Evolutionary conservation across 1,140 invertebrate species (phyloP).

Genomic region (Formica selysi): DNA sequence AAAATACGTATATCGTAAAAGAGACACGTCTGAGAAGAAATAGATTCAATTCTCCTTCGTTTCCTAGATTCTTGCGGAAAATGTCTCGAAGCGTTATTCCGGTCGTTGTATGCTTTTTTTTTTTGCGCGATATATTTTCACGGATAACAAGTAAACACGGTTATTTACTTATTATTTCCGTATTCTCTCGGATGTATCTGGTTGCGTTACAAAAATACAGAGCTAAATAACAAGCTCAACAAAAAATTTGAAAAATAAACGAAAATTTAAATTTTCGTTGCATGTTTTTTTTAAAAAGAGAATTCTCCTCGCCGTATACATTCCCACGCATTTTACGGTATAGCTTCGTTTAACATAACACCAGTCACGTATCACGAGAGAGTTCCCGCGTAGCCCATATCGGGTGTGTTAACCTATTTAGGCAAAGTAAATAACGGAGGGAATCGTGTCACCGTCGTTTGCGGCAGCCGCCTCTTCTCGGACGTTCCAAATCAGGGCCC

Average conservation of each 20-base stretch:
- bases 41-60: too few relatives aligned
- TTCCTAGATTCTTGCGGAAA: too few relatives aligned
- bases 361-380: background rate
- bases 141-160: background rate
- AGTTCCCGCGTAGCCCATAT: background rate
- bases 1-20: background rate
- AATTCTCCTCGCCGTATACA: too few relatives aligned
- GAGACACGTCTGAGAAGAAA: too few relatives aligned
- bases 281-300: background rate
- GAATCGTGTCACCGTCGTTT: slow-evolving; percentile 44
- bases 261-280: too few relatives aligned
- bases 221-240: background rate
- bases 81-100: too few relatives aligned
- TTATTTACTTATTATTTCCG: background rate
- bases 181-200: background rate
- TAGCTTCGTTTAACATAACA: slow-evolving; percentile 10
- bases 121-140: too few relatives aligned
- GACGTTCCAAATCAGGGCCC: background rate
- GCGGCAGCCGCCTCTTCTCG: background rate
- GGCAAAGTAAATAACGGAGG: slow-evolving; percentile 24
- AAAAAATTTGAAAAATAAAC: too few relatives aligned
- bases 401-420: slow-evolving; percentile 14
- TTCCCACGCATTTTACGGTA: background rate
- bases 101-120: too few relatives aligned
- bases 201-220: background rate